phyloP scores from a whole-genome alignment of 2,797 vertebrate genomes.

The Protonibea diacanthus region DNA sequence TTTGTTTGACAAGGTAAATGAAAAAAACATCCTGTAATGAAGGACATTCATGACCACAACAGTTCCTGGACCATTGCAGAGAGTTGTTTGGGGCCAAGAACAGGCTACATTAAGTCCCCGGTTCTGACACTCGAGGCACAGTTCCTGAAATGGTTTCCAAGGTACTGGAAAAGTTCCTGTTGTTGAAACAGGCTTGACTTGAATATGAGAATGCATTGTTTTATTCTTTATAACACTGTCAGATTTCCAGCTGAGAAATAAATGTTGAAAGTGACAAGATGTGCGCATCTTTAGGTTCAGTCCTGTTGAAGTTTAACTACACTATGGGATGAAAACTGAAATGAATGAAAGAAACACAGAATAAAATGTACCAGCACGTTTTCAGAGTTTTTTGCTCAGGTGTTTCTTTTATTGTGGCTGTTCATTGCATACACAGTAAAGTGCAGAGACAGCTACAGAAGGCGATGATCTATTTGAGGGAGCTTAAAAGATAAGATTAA shows the following conservation, averaged over 20 bases:
- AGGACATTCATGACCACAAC: neutral
- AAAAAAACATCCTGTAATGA: neutral
- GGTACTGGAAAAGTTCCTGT: neutral
- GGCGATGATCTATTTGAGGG: slow-evolving; percentile 31
- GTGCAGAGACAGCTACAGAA: slow-evolving; percentile 17
- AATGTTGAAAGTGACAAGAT: neutral
- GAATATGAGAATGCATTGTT: neutral
- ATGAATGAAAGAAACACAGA: slow-evolving; percentile 13
- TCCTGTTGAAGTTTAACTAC: neutral
- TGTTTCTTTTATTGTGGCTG: slow-evolving; percentile 40
- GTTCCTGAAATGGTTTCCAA: neutral
- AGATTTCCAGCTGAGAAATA: neutral
- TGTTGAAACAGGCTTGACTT: neutral
- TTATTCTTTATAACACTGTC: neutral
- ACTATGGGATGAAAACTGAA: neutral
- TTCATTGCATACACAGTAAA: neutral
- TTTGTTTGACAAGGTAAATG: neutral
- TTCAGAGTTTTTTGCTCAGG: slow-evolving; percentile 52
- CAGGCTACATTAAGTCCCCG: neutral
- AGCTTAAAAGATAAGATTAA: slow-evolving; percentile 45
- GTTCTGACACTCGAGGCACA: neutral
- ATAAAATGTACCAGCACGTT: slow-evolving; percentile 19
- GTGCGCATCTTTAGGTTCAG: neutral
- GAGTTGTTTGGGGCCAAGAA: neutral
- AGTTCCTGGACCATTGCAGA: neutral